A percentile compares a stretch with the other conserved stretches of the same genome.
Conservation (phyloP, 2,888 invertebrate species). For the Dasypogon diadema region DNA sequence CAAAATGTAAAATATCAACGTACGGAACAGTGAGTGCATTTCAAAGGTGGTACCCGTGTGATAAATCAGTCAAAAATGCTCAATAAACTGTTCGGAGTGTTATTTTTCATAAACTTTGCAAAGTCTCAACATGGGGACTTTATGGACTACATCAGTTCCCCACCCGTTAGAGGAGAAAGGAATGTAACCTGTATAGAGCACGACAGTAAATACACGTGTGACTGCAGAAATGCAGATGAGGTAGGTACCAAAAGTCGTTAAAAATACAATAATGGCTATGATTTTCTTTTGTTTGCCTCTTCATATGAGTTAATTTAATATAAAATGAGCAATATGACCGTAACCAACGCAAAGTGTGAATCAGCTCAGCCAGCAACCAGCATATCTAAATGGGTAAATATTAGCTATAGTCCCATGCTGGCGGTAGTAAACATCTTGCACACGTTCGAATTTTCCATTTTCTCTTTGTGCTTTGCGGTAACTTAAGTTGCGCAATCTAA, state of each 20-base stretch:
- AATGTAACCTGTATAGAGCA: conserved; percentile 64
- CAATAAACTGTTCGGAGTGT: conserved; percentile 29
- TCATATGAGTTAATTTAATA: too few relatives aligned
- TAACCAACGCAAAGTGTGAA: too few relatives aligned
- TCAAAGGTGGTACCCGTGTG: background rate
- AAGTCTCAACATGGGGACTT: conserved; percentile 32
- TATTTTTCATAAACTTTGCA: conserved; percentile 33
- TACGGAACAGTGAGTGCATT: background rate
- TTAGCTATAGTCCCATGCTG: background rate
- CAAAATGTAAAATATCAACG: conserved; percentile 4
- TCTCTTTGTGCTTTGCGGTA: conserved; percentile 2
- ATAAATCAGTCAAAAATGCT: conserved; percentile 33
- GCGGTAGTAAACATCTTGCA: conserved; percentile 17
- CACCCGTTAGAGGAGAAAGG: conserved; percentile 41
- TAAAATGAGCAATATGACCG: too few relatives aligned
- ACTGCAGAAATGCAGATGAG: conserved; percentile 65
- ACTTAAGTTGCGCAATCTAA: conserved; percentile 7
- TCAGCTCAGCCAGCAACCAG: too few relatives aligned
- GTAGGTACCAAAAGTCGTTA: conserved; percentile 60
- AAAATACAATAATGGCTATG: background rate
- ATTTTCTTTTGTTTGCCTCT: background rate
- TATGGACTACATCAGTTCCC: conserved; percentile 12
- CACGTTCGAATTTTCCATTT: too few relatives aligned
- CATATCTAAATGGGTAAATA: conserved; percentile 22
- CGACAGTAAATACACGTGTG: conserved; percentile 66